Conservation (phyloP, 2,888 invertebrate species). For the Harmothoe impar region DNA sequence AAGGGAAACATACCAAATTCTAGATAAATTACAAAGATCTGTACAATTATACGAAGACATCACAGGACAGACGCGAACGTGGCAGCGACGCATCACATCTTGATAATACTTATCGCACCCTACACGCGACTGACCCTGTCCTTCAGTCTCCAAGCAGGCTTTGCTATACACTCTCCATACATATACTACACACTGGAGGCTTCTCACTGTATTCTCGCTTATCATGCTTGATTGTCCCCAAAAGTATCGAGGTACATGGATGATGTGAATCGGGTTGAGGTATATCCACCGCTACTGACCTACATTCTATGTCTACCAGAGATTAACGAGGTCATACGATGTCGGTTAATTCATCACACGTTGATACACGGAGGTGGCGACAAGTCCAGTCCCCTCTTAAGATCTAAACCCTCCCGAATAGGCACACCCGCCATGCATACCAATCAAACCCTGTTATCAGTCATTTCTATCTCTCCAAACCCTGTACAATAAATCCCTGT, state of each 20-base stretch:
- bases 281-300: slow-evolving; percentile 26
- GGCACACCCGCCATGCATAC: neutral
- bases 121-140: neutral
- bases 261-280: slow-evolving; percentile 11
- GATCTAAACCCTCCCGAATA: neutral
- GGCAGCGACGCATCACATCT: neutral
- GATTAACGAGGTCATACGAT: neutral
- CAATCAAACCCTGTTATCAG: neutral
- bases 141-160: slow-evolving; percentile 2
- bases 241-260: neutral
- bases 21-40: slow-evolving; percentile 42
- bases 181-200: too few relatives aligned
- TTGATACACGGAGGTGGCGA: neutral
- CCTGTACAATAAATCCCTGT: too few relatives aligned
- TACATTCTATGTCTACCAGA: slow-evolving; percentile 7
- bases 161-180: neutral
- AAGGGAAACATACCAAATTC: slow-evolving; percentile 9
- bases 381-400: neutral
- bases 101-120: slow-evolving; percentile 7
- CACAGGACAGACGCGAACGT: neutral
- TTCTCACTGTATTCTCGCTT: too few relatives aligned
- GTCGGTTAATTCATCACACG: neutral
- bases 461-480: too few relatives aligned
- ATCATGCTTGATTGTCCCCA: neutral
- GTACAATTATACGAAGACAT: neutral